phyloP scores from a whole-genome alignment of 2,888 invertebrate species.

The Ceraclea dissimilis region DNA sequence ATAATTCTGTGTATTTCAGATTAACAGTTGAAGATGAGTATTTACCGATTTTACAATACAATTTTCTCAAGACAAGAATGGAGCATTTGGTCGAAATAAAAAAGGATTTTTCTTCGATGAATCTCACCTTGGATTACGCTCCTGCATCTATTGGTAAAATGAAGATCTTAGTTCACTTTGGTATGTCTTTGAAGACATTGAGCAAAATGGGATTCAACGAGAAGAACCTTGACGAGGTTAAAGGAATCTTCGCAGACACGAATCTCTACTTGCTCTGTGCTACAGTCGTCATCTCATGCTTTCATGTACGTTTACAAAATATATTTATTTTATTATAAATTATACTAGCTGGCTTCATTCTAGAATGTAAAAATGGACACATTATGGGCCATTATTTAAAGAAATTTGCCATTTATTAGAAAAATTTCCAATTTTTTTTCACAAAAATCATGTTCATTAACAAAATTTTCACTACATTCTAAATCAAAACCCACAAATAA shows the following conservation, averaged over 20 bases:
- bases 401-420: too few relatives aligned
- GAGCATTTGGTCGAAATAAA: slow-evolving; percentile 65
- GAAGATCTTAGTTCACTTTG: slow-evolving; percentile 69
- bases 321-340: background rate
- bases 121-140: slow-evolving; percentile 61
- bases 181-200: slow-evolving; percentile 64
- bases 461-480: too few relatives aligned
- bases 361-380: too few relatives aligned
- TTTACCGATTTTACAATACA: slow-evolving; percentile 75
- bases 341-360: too few relatives aligned
- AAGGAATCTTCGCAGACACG: slow-evolving; percentile 93
- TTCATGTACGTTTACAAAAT: slow-evolving; percentile 70
- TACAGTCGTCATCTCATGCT: slow-evolving; percentile 83
- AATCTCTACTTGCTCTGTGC: slow-evolving; percentile 85
- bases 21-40: slow-evolving; percentile 57
- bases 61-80: slow-evolving; percentile 73
- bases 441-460: too few relatives aligned
- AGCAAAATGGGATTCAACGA: slow-evolving; percentile 76
- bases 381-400: too few relatives aligned
- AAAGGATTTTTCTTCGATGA: slow-evolving; percentile 50
- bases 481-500: too few relatives aligned
- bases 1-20: too few relatives aligned
- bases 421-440: too few relatives aligned
- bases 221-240: slow-evolving; percentile 94
- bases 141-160: slow-evolving; percentile 76